Base-by-base conservation (phyloP, 2,113 vertebrate genomes). In the Prochilodus magdalenae region DNA sequence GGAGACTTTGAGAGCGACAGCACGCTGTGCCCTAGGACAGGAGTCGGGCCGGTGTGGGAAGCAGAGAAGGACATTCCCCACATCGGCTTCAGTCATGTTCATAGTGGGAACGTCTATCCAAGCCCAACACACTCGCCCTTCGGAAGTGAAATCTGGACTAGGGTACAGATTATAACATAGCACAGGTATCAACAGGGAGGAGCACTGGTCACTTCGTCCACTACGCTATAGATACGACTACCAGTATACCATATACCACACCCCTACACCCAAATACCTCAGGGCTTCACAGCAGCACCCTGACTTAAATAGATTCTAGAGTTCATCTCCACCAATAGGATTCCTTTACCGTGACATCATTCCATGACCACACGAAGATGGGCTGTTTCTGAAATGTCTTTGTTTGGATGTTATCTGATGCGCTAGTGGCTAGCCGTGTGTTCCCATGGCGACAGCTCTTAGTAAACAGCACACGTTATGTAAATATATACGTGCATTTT, bases 1-100 rank as follows among this genome's bases (percentile, higher is more conserved):
- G 1, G 84, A 40, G 0, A 47, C 70, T 77, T 72, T 77, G 40
- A 83, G n/a, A 0, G 44, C 16, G 73, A 47, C 11, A 36, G 44
- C 24, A 27, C 24, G 60, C 12, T 16, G 12, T 0, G 27, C 0
- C 77, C 51, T 66, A 0, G n/a, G 14, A 40, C 80, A 83, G 0
- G 81, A 83, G 62, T 83, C 49, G 1, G 27, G 74, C 70, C 73
- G 79, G 67, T 79, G 60, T 1, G 66, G 77, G 70, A 76, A 79
- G 62, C 79, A 75, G 36, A 79, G 44, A 60, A 72, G 49, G 15
- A 63, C 59, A 33, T 47, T 72, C 44, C 70, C 63, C 49, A 49
- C 55, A 71, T 78, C 49, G 47, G 57, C 27, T 3, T 63, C 27
- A 59, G 60, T 82, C 47, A 40, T n/a, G 75, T 82, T 85, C 26